Conservation (phyloP, 2,113 vertebrate species). For the Nesogale talazaci region DNA sequence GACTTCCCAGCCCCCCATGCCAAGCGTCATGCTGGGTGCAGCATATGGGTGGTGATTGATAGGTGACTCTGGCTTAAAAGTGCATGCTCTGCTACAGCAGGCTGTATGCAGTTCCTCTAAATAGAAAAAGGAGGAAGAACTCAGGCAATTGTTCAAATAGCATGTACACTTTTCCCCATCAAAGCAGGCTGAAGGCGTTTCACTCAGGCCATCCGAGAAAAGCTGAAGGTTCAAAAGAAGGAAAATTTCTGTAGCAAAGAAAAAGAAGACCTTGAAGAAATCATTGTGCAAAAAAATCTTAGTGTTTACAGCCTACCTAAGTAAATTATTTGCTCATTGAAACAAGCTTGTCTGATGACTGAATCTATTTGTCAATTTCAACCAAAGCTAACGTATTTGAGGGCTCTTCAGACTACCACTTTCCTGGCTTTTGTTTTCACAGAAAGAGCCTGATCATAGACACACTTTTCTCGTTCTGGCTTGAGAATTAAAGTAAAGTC, state of each 20-base stretch:
- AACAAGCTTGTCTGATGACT: constrained; percentile 16
- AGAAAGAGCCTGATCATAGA: not conserved
- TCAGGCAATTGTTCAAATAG: constrained; percentile 40
- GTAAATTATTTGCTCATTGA: constrained; percentile 31
- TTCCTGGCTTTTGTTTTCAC: constrained; percentile 16
- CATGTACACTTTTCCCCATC: not conserved
- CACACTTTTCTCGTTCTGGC: not conserved
- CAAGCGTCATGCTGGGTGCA: not conserved
- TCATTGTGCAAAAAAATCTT: not conserved
- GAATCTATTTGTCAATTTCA: not conserved
- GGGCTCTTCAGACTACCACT: constrained; percentile 40
- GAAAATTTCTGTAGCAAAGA: not conserved
- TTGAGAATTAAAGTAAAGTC: constrained; percentile 25
- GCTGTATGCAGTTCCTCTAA: not conserved
- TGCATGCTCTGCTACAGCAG: not conserved
- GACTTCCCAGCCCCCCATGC: not conserved
- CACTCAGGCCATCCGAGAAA: not conserved
- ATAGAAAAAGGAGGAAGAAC: not conserved
- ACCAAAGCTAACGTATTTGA: not conserved
- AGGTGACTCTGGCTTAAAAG: not conserved
- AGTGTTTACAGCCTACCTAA: constrained; percentile 10
- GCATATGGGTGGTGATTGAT: not conserved
- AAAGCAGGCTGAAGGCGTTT: not conserved
- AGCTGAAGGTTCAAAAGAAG: constrained; percentile 11
- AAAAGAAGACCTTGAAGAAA: not conserved